Conservation (phyloP, 1,140 invertebrate genomes). For the Ectropis grisescens region DNA sequence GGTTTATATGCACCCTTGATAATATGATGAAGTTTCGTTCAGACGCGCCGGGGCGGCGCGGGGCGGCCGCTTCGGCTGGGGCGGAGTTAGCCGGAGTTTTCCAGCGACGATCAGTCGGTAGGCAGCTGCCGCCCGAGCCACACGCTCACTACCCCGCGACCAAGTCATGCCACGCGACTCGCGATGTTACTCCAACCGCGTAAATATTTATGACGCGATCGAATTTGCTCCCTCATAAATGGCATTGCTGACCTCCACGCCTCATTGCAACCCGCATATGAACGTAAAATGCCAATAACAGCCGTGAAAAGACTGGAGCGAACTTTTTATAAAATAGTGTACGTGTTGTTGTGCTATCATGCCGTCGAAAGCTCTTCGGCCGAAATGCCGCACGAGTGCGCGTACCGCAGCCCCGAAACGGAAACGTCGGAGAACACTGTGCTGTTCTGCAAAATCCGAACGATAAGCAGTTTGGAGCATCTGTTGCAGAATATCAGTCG, state of each 20-base stretch:
- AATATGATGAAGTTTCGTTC: constrained; percentile 58
- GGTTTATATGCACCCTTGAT: constrained; percentile 59
- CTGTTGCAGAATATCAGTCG: constrained; percentile 57
- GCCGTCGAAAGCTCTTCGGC: constrained; percentile 36
- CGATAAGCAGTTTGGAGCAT: constrained; percentile 59
- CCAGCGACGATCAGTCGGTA: constrained; percentile 54
- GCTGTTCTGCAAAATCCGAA: constrained; percentile 61
- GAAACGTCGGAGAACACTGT: constrained; percentile 54
- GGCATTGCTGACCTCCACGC: constrained; percentile 48
- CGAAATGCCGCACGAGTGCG: constrained; percentile 63
- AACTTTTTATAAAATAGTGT: constrained; percentile 59
- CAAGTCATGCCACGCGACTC: constrained; percentile 48
- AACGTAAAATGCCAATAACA: constrained; percentile 63
- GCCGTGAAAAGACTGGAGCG: constrained; percentile 50
- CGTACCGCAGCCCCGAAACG: constrained; percentile 50
- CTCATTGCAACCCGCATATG: constrained; percentile 29
- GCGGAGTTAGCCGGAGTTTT: constrained; percentile 54
- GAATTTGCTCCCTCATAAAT: constrained; percentile 51
- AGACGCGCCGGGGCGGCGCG: constrained; percentile 30
- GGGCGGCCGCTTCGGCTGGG: constrained; percentile 35
- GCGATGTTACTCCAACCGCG: constrained; percentile 49
- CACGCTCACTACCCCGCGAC: constrained; percentile 18
- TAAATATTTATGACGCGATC: constrained; percentile 63
- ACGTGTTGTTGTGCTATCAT: constrained; percentile 59
- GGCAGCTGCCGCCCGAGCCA: constrained; percentile 42